Conservation (phyloP, 1,140 invertebrate species). For the Drosophila trapezifrons region DNA sequence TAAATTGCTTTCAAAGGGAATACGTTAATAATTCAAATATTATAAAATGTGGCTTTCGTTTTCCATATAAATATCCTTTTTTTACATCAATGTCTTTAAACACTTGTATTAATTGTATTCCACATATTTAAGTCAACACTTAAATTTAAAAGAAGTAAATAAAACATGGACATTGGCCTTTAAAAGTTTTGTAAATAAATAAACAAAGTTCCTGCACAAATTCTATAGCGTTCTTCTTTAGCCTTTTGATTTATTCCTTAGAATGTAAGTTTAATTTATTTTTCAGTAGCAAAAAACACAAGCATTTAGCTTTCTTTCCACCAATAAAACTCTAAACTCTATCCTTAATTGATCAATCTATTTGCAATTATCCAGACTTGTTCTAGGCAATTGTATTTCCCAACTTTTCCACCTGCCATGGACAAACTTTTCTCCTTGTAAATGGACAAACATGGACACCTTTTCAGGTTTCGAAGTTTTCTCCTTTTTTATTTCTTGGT, state of each 20-base stretch:
- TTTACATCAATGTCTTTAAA: too few relatives aligned
- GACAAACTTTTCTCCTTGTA: constrained; percentile 1
- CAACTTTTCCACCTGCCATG: background rate
- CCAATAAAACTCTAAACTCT: constrained; percentile 1
- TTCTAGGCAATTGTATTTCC: constrained; percentile 5
- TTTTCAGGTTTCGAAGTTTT: constrained; percentile 1
- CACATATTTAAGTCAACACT: too few relatives aligned
- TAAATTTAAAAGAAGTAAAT: too few relatives aligned
- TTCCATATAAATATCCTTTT: too few relatives aligned
- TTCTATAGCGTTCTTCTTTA: background rate
- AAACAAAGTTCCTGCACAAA: background rate
- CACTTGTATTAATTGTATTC: too few relatives aligned
- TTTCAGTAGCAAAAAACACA: too few relatives aligned
- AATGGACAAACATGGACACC: constrained; percentile 37
- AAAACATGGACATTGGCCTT: too few relatives aligned
- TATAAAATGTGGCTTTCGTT: too few relatives aligned
- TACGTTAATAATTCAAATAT: too few relatives aligned
- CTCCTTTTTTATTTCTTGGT: background rate
- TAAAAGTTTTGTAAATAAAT: too few relatives aligned
- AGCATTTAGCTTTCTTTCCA: background rate
- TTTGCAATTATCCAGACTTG: constrained; percentile 2
- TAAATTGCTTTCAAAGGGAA: too few relatives aligned
- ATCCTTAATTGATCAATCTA: constrained; percentile 10
- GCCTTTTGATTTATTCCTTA: background rate
- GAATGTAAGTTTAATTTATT: background rate